Evolutionary conservation across 2,113 vertebrate genomes (phyloP).

Genomic region (Colistium nudipinnis): DNA sequence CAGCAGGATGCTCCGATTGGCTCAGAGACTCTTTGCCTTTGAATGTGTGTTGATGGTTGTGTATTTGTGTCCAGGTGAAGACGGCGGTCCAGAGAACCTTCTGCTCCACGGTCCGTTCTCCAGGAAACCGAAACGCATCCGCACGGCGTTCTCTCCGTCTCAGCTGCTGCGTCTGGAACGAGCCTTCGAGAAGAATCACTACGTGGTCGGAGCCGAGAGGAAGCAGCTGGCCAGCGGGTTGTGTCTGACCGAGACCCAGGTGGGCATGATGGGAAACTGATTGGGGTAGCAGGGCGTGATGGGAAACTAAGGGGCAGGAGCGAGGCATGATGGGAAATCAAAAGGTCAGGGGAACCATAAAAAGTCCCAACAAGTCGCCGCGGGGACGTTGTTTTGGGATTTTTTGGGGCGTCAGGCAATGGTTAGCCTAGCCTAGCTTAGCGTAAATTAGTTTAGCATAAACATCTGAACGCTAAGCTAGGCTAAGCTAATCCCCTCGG

Average conservation of each 20-base stretch:
- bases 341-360: neutral
- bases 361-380: too few relatives aligned
- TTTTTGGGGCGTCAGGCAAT: neutral
- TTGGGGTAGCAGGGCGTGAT: neutral
- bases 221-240: constrained; percentile 86
- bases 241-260: constrained; percentile 86
- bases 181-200: constrained; percentile 87
- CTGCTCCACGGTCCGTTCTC: constrained; percentile 83
- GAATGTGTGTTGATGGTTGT: neutral
- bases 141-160: constrained; percentile 84
- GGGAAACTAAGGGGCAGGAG: constrained; percentile 2
- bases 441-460: neutral
- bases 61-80: constrained; percentile 70
- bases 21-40: too few relatives aligned
- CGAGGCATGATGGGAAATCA: neutral
- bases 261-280: constrained; percentile 47
- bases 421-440: neutral
- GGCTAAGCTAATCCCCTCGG: too few relatives aligned
- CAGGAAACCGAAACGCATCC: constrained; percentile 83
- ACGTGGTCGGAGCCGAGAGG: constrained; percentile 86
- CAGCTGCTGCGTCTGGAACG: constrained; percentile 84
- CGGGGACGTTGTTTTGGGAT: too few relatives aligned
- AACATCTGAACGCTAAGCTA: too few relatives aligned
- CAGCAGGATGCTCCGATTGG: too few relatives aligned
- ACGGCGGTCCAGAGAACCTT: constrained; percentile 81